Evolutionary conservation across 2,888 invertebrate genomes (phyloP).

Genomic region (Macaria liturata): DNA sequence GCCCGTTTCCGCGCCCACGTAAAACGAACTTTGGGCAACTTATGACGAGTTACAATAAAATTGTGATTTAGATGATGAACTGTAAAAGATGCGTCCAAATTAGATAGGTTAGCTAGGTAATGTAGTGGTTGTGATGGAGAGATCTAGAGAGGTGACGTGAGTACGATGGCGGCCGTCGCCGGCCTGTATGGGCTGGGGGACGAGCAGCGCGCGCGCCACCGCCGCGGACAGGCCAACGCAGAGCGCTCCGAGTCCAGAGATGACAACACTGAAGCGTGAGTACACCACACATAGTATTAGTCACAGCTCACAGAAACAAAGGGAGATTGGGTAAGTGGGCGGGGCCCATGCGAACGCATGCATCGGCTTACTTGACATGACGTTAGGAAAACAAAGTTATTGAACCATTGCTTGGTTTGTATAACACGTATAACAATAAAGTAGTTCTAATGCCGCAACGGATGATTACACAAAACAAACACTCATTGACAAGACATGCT

Average conservation of each 20-base stretch:
- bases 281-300: conserved; percentile 33
- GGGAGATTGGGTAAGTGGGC: no score
- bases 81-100: conserved; percentile 77
- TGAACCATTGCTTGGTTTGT: no score
- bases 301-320: no score
- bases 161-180: conserved; percentile 89
- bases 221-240: conserved; percentile 84
- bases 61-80: conserved; percentile 66
- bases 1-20: conserved; percentile 29
- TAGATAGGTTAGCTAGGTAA: conserved; percentile 55
- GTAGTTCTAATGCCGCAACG: no score
- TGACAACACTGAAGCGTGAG: conserved; percentile 84
- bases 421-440: no score
- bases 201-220: conserved; percentile 84
- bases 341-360: no score
- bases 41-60: conserved; percentile 78
- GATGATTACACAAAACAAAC: no score
- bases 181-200: conserved; percentile 91
- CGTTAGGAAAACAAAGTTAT: no score
- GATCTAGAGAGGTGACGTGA: conserved; percentile 44
- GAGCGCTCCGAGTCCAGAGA: conserved; percentile 86
- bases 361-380: no score
- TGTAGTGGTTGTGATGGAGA: conserved; percentile 45
- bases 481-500: no score
- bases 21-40: conserved; percentile 41